A percentile compares a stretch with the other conserved stretches of the same genome.
Evolutionary conservation across 2,797 vertebrate species (phyloP).

Genomic region (Cyclopterus lumpus): DNA sequence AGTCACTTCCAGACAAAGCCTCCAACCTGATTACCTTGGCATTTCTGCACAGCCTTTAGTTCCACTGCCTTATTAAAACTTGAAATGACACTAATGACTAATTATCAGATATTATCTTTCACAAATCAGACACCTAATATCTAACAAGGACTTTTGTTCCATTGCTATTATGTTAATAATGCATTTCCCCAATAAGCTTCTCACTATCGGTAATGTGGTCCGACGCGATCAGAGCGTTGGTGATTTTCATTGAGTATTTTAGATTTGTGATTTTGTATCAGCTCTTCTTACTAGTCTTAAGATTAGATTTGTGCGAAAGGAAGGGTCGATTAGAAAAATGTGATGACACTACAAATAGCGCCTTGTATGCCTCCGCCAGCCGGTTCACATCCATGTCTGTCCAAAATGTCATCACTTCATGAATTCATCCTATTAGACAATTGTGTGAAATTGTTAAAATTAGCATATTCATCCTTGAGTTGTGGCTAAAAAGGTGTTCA

Average conservation of each 20-base stretch:
- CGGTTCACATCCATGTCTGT: not conserved
- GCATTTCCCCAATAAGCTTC: not conserved
- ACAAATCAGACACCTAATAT: constrained; percentile 32
- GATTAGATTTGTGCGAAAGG: too few relatives aligned
- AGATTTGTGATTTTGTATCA: not conserved
- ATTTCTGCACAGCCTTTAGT: constrained; percentile 34
- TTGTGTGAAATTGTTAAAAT: not conserved
- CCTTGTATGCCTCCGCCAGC: not conserved
- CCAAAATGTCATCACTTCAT: not conserved
- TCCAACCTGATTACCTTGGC: constrained; percentile 36
- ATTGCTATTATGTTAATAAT: constrained; percentile 23
- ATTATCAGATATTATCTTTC: constrained; percentile 24
- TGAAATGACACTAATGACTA: constrained; percentile 32
- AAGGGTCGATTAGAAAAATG: not conserved
- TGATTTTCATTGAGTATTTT: not conserved
- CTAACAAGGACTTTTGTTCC: constrained; percentile 11
- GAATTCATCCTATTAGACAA: not conserved
- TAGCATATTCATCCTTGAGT: not conserved
- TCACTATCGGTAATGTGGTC: not conserved
- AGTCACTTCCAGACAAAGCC: constrained; percentile 32
- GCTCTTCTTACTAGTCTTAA: not conserved
- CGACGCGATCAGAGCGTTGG: not conserved
- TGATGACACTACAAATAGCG: not conserved
- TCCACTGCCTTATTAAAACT: constrained; percentile 34
- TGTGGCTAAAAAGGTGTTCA: not conserved